Conservation (phyloP, 2,797 vertebrate genomes). For the Microhierax caerulescens region DNA sequence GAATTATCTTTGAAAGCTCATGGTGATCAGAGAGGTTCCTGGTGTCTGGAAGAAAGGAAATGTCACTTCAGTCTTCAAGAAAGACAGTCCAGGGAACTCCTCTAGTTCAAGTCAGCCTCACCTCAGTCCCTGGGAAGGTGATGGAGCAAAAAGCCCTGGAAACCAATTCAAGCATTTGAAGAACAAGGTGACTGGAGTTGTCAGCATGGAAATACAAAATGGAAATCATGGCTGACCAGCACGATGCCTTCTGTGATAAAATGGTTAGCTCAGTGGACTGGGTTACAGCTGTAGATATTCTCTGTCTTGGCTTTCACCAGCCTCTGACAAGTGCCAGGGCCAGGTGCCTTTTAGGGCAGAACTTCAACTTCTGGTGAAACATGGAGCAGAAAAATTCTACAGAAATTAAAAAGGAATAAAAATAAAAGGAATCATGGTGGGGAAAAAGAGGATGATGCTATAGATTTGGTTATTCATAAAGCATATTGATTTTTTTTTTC, state of each 20-base stretch:
- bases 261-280: not conserved
- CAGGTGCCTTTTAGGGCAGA: not conserved
- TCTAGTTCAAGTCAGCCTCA: not conserved
- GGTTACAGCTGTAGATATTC: not conserved
- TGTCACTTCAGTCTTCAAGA: not conserved
- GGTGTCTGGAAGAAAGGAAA: not conserved
- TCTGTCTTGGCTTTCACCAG: not conserved
- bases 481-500: not conserved
- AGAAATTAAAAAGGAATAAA: not conserved
- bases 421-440: not conserved
- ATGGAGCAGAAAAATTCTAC: fast-evolving
- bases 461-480: not conserved
- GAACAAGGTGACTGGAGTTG: not conserved
- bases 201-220: not conserved
- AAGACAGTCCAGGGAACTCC: not conserved
- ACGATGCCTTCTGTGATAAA: not conserved
- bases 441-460: not conserved
- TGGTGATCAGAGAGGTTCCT: not conserved
- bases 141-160: not conserved
- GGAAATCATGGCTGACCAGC: not conserved
- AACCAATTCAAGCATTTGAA: not conserved
- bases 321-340: not conserved
- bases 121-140: fast-evolving
- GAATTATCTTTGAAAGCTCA: not conserved
- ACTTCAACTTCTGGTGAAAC: not conserved